These are phyloP conservation scores for Crotalus viridis DNA, from an alignment of 2,113 vertebrate genomes.

Conservation along the genomic window DNA sequence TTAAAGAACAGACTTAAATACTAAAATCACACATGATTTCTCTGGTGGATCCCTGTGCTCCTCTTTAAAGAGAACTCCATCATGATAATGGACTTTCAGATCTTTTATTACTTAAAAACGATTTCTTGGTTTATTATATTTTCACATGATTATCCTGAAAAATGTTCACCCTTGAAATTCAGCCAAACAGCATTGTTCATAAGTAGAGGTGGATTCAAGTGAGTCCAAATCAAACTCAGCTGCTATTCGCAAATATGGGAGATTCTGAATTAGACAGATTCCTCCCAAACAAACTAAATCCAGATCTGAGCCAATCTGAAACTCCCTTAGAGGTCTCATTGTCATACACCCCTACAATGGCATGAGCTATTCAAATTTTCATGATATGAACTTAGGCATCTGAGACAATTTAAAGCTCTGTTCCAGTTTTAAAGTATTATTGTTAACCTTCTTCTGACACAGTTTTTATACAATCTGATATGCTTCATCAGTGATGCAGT, in stretches of 20 bases:
- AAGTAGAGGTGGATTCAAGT: neutral
- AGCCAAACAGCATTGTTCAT: neutral
- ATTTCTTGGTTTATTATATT: neutral
- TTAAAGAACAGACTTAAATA: neutral
- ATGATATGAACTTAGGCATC: neutral
- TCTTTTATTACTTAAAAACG: neutral
- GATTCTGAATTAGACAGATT: neutral
- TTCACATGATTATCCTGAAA: neutral
- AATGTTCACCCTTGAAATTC: neutral
- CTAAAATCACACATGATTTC: neutral
- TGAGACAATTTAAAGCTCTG: neutral
- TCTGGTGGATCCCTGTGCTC: too few species aligned
- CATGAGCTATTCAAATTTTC: neutral
- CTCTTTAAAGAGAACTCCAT: neutral
- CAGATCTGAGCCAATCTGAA: neutral
- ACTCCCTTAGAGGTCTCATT: neutral
- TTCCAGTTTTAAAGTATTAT: neutral
- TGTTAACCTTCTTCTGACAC: neutral
- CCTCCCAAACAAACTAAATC: neutral
- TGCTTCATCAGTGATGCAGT: neutral
- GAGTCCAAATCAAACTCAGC: neutral
- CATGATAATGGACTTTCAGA: neutral
- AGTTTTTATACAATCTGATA: neutral
- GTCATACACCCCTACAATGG: neutral
- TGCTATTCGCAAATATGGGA: neutral